Evolutionary conservation across 1,140 invertebrate species (phyloP), one percentile per base, ranked within the genome.

Genomic region (Coelopa frigida): DNA sequence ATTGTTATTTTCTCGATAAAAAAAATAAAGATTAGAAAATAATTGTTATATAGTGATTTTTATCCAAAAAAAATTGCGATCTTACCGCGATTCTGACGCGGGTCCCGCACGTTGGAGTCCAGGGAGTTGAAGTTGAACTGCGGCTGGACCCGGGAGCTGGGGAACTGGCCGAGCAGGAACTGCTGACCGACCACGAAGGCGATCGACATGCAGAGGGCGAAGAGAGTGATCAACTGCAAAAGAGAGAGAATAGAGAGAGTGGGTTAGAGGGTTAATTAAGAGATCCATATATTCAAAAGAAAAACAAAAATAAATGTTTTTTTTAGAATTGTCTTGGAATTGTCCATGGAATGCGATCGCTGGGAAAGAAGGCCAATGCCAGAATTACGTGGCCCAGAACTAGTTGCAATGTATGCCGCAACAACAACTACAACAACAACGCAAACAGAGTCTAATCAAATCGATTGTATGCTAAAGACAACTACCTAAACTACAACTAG

Each of bases 61-160:
- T 21, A 17, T 12, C 26, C 21, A 45, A 18, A 43, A 12, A 40
- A 44, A 44, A 14, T 2, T 12, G 21, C 6, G 11, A 8, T 29
- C 36, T 56, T 50, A 68, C 65, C 65, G 57, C 64, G 50, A 41
- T 68, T 61, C 53, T 68, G 61, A 23, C 65, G 57, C 1, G 64
- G 58, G 60, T 68, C 65, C 35, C 64, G 50, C 36, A 21, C 27
- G 35, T 21, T 22, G 0, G 33, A 48, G 17, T 59, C 52, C 43
- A 65, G 35, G 11, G 57, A 49, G 47, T 62, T 59, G 29, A 47
- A 62, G 42, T 49, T 60, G 10, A 61, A 63, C 10, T 58, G 49
- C 27, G 14, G 24, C 24, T 44, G 50, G 6, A 48, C 44, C 24
- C 40, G 50, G 6, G 47, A 44, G 5, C 40, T 43, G 24, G 57